These are phyloP conservation scores for Clarias fuscus DNA, from an alignment of 2,797 vertebrate species.

Conservation along the genomic window DNA sequence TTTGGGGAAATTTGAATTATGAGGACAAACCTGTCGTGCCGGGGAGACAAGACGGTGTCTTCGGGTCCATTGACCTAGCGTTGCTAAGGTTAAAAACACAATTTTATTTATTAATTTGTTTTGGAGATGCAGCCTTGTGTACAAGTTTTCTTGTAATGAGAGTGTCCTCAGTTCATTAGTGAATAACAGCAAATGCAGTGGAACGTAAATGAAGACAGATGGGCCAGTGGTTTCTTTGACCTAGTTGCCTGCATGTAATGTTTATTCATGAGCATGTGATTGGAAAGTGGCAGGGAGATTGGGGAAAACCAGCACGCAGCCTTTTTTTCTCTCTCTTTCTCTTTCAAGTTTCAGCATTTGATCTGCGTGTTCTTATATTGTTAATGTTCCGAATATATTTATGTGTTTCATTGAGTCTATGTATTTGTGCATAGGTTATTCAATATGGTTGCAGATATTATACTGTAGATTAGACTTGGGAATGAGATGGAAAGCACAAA, in stretches of 20 bases:
- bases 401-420: not conserved
- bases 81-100: not conserved
- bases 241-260: slow-evolving; percentile 53
- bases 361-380: not conserved
- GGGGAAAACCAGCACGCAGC: slow-evolving; percentile 7
- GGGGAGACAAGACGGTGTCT: not conserved
- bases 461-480: not conserved
- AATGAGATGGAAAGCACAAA: slow-evolving; percentile 12
- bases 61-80: not conserved
- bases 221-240: slow-evolving; percentile 54
- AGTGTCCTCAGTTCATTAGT: slow-evolving; percentile 54
- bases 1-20: not conserved
- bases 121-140: not conserved
- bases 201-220: slow-evolving; percentile 60
- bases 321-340: not conserved
- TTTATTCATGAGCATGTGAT: slow-evolving; percentile 55
- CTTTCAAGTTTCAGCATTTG: not conserved
- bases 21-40: not conserved
- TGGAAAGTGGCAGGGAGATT: slow-evolving; percentile 28
- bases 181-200: slow-evolving; percentile 48
- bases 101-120: not conserved
- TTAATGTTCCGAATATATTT: no score
- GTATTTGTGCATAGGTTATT: not conserved
- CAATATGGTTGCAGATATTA: not conserved
- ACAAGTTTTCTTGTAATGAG: slow-evolving; percentile 40